These are phyloP conservation scores for Chaetorhynchus papuensis DNA, from an alignment of 2,113 vertebrate genomes.

Conservation along the genomic window DNA sequence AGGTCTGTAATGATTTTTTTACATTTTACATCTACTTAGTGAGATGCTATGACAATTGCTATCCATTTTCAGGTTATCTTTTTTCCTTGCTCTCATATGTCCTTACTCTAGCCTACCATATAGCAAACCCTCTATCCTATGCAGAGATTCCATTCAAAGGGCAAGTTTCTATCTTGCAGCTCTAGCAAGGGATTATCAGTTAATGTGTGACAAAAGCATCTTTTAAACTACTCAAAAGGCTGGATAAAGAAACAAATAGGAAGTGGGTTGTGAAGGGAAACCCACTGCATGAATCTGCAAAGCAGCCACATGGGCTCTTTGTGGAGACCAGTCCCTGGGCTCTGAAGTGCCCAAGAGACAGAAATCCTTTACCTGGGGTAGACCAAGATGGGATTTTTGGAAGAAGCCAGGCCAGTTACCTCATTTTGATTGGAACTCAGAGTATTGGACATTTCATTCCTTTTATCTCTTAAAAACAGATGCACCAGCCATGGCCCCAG, in stretches of 20 bases:
- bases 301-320: background rate
- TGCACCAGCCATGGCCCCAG: fast-evolving
- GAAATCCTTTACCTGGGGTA: background rate
- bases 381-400: background rate
- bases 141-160: background rate
- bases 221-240: background rate
- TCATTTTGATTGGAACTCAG: background rate
- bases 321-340: background rate
- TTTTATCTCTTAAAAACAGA: background rate
- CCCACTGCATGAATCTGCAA: background rate
- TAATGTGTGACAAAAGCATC: background rate
- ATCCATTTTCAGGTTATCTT: background rate
- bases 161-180: background rate
- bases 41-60: background rate
- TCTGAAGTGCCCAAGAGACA: background rate
- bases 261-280: background rate
- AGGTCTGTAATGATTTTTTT: background rate
- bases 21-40: background rate
- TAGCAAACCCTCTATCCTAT: background rate
- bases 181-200: background rate
- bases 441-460: background rate
- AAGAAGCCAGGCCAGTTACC: background rate
- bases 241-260: background rate
- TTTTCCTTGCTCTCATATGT: background rate
- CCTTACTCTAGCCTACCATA: background rate